Conservation (phyloP, 2,113 vertebrate genomes). For the Chelonoidis abingdonii region DNA sequence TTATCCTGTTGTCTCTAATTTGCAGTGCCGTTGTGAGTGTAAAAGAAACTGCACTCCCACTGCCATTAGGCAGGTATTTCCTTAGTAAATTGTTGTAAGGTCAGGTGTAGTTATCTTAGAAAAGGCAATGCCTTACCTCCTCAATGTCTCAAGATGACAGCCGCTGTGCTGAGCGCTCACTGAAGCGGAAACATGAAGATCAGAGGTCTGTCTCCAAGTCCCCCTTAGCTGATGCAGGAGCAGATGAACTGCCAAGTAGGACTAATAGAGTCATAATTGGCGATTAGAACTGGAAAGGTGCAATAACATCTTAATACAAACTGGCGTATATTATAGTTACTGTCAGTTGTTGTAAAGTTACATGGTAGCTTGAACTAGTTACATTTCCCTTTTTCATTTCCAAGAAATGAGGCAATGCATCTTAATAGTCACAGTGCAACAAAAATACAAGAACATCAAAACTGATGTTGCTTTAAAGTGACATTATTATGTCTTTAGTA, state of each 20-base stretch:
- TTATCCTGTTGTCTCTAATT: conserved; percentile 88
- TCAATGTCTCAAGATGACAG: conserved; percentile 85
- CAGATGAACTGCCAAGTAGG: conserved; percentile 95
- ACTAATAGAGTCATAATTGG: conserved; percentile 99
- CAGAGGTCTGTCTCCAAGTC: conserved; percentile 88
- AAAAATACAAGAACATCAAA: conserved; percentile 14
- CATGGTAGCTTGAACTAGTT: conserved; percentile 8
- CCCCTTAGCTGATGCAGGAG: conserved; percentile 85
- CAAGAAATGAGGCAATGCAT: background rate
- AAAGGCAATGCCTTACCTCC: conserved; percentile 79
- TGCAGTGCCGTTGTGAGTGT: conserved; percentile 77
- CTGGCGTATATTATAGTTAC: conserved; percentile 76
- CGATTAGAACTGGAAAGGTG: conserved; percentile 91
- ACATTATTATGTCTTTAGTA: conserved; percentile 43
- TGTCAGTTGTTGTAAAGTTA: conserved; percentile 78
- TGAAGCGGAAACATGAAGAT: conserved; percentile 85
- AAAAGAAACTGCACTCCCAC: conserved; percentile 69
- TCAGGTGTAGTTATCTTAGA: conserved; percentile 86
- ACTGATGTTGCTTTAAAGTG: conserved; percentile 41
- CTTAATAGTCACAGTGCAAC: conserved; percentile 13
- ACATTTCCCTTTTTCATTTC: conserved; percentile 43
- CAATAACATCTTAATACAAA: conserved; percentile 86
- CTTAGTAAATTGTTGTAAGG: conserved; percentile 88
- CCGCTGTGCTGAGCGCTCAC: conserved; percentile 77
- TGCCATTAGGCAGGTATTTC: conserved; percentile 88